Base-by-base conservation (phyloP, 2,888 invertebrate species). In the Homarus gammarus region DNA sequence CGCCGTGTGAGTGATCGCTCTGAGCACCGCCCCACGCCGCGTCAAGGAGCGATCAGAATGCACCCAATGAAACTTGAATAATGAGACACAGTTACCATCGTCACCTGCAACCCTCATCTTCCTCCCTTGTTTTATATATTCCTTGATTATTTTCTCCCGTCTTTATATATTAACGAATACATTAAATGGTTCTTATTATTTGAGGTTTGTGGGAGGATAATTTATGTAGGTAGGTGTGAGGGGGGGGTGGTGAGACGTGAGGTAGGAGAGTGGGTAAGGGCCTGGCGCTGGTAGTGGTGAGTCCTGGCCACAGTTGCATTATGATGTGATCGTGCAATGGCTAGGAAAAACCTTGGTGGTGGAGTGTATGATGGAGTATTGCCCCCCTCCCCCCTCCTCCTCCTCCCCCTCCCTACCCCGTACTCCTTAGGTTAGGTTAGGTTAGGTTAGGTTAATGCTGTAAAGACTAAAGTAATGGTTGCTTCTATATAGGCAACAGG, bases 31-130 rank as follows among this genome's bases (percentile, higher is more conserved):
- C 85, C 85, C 22, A 61, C 44, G 85, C 64, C 33, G 12, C 44
- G 33, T 85, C 64, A 38, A 85, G 85, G 61, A 85, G 77, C 85
- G 64, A 27, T 85, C 85, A 85, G 77, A 85, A 85, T 85, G 85
- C 85, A 85, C 44, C 85, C 85, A 85, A 85, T 85, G 85, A 85
- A 77, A 85, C 77, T 61, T 85, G 85, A 85, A 85, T 85, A 85
- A 85, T 85, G 85, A 85, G 36, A 31, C 85, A 85, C 40, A 44
- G 44, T 85, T 77, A 64, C 85, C 85, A 85, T 22, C 77, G 77
- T 0, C 40, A 27, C 12, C 64, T 40, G 22, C 36, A 10, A 27
- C 44, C 0, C 33, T n/a, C 18, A 38, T n/a, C n/a, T 44, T 44
- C 49, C n/a, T 44, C 15, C n/a, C 10, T 38, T 38, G 18, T 15